Evolutionary conservation across 2,888 invertebrate species (phyloP).

Genomic region (Nezara viridula): DNA sequence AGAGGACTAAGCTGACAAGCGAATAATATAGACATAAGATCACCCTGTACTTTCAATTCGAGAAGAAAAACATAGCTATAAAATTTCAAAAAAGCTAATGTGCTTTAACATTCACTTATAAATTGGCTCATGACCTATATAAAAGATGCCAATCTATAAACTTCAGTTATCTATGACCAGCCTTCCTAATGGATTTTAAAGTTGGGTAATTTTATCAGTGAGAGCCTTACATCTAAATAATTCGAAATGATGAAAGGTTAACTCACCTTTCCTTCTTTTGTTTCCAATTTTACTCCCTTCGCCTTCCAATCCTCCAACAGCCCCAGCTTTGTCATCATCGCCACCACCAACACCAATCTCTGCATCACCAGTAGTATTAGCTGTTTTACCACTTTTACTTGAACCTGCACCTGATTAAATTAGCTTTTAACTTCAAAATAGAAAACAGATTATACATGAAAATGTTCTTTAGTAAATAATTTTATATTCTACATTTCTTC

Average conservation of each 20-base stretch:
- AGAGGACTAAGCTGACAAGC: too few species aligned
- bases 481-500: not conserved
- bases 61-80: too few species aligned
- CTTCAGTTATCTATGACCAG: not conserved
- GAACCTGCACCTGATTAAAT: constrained; percentile 54
- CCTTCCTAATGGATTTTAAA: not conserved
- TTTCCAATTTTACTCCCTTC: constrained; percentile 45
- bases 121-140: too few species aligned
- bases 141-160: too few species aligned
- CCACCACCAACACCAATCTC: constrained; percentile 38
- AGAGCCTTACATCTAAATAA: not conserved
- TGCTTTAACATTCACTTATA: too few species aligned
- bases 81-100: too few species aligned
- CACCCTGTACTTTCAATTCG: too few species aligned
- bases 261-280: constrained; percentile 21
- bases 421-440: not conserved
- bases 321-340: not conserved
- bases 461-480: not conserved
- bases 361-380: constrained; percentile 37
- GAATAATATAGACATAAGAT: too few species aligned
- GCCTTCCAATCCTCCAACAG: constrained; percentile 34
- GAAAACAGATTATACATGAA: not conserved
- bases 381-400: constrained; percentile 56
- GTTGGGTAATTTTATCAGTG: not conserved
- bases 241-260: not conserved